Evolutionary conservation across 2,888 invertebrate genomes (phyloP).

Genomic region (Nomada hirtipes): DNA sequence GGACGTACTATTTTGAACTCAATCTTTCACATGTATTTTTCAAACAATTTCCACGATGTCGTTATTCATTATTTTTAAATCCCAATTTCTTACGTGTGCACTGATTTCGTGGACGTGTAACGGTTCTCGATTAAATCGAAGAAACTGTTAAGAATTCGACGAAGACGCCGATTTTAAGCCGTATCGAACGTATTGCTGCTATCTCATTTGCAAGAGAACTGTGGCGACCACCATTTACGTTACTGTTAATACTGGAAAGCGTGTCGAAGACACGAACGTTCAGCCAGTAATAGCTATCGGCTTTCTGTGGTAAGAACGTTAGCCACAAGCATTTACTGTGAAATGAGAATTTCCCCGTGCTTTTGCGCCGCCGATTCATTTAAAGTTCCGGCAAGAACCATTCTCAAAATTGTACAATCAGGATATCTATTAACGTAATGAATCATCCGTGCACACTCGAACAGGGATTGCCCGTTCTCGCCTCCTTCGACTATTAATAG

Average conservation of each 20-base stretch:
- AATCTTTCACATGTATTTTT: too few species aligned
- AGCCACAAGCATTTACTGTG: constrained; percentile 50
- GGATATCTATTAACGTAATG: constrained; percentile 57
- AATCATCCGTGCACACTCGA: constrained; percentile 42
- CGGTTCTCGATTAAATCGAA: background rate
- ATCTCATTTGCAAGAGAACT: constrained; percentile 31
- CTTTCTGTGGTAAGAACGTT: constrained; percentile 45
- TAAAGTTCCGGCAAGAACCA: constrained; percentile 46
- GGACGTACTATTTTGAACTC: too few species aligned
- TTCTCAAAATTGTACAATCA: constrained; percentile 54
- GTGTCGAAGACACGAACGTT: constrained; percentile 45
- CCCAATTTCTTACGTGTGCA: too few species aligned
- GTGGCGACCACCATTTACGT: constrained; percentile 24
- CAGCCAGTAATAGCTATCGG: constrained; percentile 48
- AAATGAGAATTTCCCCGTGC: constrained; percentile 51
- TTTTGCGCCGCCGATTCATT: constrained; percentile 45
- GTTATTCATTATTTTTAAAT: background rate
- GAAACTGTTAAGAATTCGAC: too few species aligned
- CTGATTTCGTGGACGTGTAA: too few species aligned
- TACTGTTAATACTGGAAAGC: constrained; percentile 44
- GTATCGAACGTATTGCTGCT: constrained; percentile 15
- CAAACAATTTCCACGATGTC: background rate
- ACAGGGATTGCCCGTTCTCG: constrained; percentile 20
- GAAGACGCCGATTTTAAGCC: background rate
- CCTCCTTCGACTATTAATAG: constrained; percentile 41